Evolutionary conservation across 2,888 invertebrate genomes (phyloP), one percentile per base, ranked within the genome.

Genomic region (Stenodera caucasica): DNA sequence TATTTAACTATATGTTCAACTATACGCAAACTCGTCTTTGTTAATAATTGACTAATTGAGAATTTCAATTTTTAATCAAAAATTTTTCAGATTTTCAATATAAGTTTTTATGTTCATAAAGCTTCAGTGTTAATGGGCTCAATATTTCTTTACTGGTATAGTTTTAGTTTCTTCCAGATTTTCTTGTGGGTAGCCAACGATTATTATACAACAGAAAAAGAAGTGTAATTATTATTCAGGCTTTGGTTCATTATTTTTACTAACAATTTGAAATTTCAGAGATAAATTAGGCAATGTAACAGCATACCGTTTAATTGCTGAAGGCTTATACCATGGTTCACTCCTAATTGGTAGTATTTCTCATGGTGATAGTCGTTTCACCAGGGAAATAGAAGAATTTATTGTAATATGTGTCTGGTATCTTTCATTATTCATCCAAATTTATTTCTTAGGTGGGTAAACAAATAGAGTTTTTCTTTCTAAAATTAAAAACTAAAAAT

Each of bases 71-170:
- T 32, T 26, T n/a, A n/a, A n/a, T n/a, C n/a, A n/a, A n/a, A n/a
- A 15, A 51, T 23, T 56, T 64, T 66, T 26, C 59, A 73, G 72
- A 69, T 70, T 54, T 69, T 70, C 55, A 65, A 69, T 49, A 61
- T 73, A 6, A 69, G 72, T 52, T 72, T 72, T 60, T 73, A 72
- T 58, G 68, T 64, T 1, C 71, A 72, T 51, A 72, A 71, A 69
- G 67, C 68, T 3, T 66, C 67, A 3, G 63, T 70, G 57, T 70
- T 72, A 9, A 58, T 74, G 12, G 55, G 71, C 35, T 67, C 67
- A 50, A 70, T 69, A n/a, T 53, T 72, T 12, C 51, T 73, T 9
- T 74, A 69, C 58, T 74, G 74, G 74, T 72, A 73, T 49, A 61
- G 3, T 26, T 26, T 4, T 70, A 7, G 60, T 57, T 8, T 61